Evolutionary conservation across 1,140 invertebrate species (phyloP), one percentile per base, ranked within the genome.

Genomic region (Bombus breviceps): DNA sequence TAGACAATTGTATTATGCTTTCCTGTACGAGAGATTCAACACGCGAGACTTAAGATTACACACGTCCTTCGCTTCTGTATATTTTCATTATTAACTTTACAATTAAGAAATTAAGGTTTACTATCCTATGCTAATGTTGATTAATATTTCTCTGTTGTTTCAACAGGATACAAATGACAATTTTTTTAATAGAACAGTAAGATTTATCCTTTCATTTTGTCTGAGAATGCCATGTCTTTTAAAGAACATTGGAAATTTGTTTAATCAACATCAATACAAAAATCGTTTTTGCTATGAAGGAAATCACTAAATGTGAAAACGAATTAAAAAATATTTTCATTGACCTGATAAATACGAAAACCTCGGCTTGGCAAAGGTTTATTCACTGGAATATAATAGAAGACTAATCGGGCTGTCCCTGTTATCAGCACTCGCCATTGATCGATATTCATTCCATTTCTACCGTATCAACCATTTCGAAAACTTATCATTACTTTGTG

Each of bases 301-400:
- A 32, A 18, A 64, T 18, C 12, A 62, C 4, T n/a, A 62, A 62
- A n/a, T 13, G 10, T 18, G 12, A 34, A 79, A 71, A 86, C 57
- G 79, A 77, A 88, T 85, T 77, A 75, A 89, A 89, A 79, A 68
- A 34, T 68, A 68, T 68, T 68, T 32, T 37, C 1, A 37, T 68
- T 62, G 59, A n/a, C 59, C 10, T 66, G 47, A 84, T 83, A 34
- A 66, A 72, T 68, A 43, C 57, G 43, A 75, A 77, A 86, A 57
- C 62, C 66, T 72, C 66, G 28, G 37, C 43, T 89, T 89, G 77
- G 59, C 75, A 83, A 89, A 89, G 75, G 77, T 77, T 89, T 80
- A 78, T 90, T 90, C 86, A 86, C 43, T 72, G 69, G 62, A 81
- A 76, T 74, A 90, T 90, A 90, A 90, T 90, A 80, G 89, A 83